These are phyloP conservation scores for Lutjanus argentimaculatus DNA, from an alignment of 2,797 vertebrate species.

Conservation along the genomic window DNA sequence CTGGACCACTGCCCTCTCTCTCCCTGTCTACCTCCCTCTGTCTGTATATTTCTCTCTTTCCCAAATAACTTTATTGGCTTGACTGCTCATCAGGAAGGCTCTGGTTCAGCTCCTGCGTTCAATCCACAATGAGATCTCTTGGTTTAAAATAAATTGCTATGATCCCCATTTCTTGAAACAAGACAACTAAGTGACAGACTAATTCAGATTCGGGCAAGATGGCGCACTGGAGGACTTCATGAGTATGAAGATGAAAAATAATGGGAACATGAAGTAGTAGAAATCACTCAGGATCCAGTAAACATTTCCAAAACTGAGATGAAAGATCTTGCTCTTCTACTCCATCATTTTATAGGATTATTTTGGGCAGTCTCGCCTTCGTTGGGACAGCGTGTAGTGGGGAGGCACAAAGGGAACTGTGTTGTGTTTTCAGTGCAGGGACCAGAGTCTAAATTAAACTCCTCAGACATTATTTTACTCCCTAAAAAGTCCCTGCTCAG, in stretches of 20 bases:
- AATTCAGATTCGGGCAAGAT: neutral
- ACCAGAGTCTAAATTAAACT: too few relatives aligned
- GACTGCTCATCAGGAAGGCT: slow-evolving; percentile 9
- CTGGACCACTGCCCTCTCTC: slow-evolving; percentile 43
- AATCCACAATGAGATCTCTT: neutral
- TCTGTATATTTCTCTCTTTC: slow-evolving; percentile 12
- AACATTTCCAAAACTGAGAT: neutral
- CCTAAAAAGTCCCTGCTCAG: too few relatives aligned
- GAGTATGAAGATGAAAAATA: neutral
- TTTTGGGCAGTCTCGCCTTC: neutral
- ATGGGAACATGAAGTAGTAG: neutral
- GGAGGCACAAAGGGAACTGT: neutral
- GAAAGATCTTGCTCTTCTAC: neutral
- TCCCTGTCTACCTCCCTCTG: slow-evolving; percentile 21
- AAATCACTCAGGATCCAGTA: neutral
- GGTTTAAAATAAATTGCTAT: neutral
- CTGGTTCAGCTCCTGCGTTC: neutral
- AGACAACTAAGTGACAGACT: neutral
- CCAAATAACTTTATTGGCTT: slow-evolving; percentile 27
- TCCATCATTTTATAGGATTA: neutral
- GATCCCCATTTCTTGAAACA: slow-evolving; percentile 1
- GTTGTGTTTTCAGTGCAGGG: too few relatives aligned
- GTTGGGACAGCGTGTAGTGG: neutral
- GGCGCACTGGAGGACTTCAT: slow-evolving; percentile 5
- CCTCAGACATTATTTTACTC: too few relatives aligned